phyloP scores from a whole-genome alignment of 2,113 vertebrate species.

The Bucco capensis region DNA sequence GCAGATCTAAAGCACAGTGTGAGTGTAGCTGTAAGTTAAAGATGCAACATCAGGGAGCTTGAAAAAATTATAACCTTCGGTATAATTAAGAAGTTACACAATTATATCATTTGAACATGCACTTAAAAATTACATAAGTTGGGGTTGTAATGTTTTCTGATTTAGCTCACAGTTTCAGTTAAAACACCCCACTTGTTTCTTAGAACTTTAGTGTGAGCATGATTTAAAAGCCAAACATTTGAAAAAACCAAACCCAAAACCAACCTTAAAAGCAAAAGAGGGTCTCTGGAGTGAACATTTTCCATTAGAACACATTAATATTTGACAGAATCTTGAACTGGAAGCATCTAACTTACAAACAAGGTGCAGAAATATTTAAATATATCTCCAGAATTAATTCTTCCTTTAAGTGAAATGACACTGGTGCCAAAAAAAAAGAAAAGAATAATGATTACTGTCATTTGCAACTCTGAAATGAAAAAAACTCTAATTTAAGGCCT shows the following conservation, averaged over 20 bases:
- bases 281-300: slow-evolving; percentile 68
- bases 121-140: neutral
- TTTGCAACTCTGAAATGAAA: neutral
- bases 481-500: neutral
- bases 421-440: neutral
- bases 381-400: neutral
- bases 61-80: neutral
- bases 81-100: neutral
- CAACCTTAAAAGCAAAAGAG: slow-evolving; percentile 57
- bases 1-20: neutral
- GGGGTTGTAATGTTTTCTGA: neutral
- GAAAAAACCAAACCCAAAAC: neutral
- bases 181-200: neutral
- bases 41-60: neutral
- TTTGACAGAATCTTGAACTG: slow-evolving; percentile 71
- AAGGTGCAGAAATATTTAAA: slow-evolving; percentile 49
- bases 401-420: neutral
- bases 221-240: slow-evolving; percentile 38
- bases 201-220: neutral
- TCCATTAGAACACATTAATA: slow-evolving; percentile 79
- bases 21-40: neutral
- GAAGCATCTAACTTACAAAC: slow-evolving; percentile 59
- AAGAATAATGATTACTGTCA: neutral
- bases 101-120: neutral
- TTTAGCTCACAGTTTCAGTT: neutral